A percentile compares a stretch with the other conserved stretches of the same genome.
phyloP scores from a whole-genome alignment of 1,140 invertebrate species.

The Thalassaphorura encarpata region DNA sequence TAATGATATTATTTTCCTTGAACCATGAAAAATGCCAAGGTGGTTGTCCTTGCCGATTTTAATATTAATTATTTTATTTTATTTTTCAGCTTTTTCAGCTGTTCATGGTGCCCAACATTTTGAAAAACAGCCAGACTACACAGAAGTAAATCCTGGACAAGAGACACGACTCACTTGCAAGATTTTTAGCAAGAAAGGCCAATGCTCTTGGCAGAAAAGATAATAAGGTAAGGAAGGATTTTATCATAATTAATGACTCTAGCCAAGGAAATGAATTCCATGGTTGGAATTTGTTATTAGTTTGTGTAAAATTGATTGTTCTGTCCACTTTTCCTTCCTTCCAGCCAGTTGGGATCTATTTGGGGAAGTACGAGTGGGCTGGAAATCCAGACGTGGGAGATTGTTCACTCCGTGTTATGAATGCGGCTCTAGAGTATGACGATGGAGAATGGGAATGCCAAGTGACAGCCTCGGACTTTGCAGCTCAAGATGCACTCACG shows the following conservation, averaged over 20 bases:
- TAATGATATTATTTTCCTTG: too few relatives aligned
- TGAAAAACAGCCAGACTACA: conserved; percentile 68
- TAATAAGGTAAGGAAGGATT: conserved; percentile 58
- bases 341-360: conserved; percentile 46
- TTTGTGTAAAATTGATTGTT: not conserved
- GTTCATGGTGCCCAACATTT: conserved; percentile 52
- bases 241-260: not conserved
- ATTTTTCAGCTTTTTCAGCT: conserved; percentile 19
- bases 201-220: conserved; percentile 88
- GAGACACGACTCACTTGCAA: conserved; percentile 70
- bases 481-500: conserved; percentile 49
- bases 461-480: conserved; percentile 72
- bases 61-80: too few relatives aligned
- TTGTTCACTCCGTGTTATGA: conserved; percentile 72
- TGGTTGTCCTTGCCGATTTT: too few relatives aligned
- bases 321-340: not conserved
- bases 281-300: conserved; percentile 25
- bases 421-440: conserved; percentile 71
- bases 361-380: conserved; percentile 32
- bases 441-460: conserved; percentile 88
- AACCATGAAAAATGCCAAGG: too few relatives aligned
- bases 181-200: conserved; percentile 71
- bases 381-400: conserved; percentile 53
- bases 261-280: not conserved
- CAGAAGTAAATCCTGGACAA: conserved; percentile 77